These are phyloP conservation scores for Eulemur rufifrons DNA, from an alignment of 2,113 vertebrate species.

Conservation along the genomic window DNA sequence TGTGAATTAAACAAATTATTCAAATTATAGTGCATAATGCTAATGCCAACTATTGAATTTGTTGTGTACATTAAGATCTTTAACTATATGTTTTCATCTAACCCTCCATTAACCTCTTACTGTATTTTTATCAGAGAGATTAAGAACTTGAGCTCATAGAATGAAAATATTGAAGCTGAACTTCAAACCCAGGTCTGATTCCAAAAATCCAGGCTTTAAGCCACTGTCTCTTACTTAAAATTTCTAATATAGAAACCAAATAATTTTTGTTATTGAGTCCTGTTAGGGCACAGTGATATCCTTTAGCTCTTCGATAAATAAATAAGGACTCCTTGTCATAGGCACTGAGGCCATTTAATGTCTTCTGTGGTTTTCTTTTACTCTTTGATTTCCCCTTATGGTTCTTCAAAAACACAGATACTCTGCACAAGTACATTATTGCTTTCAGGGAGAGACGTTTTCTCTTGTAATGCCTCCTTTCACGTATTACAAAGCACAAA, in stretches of 20 bases:
- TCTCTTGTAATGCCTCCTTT: background rate
- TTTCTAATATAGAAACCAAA: background rate
- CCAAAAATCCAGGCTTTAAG: background rate
- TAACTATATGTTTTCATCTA: background rate
- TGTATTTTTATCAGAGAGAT: background rate
- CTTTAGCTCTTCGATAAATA: background rate
- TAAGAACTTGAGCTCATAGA: conserved; percentile 2
- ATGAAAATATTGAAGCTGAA: background rate
- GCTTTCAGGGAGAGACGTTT: background rate
- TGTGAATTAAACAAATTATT: conserved; percentile 13
- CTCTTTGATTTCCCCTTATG: background rate
- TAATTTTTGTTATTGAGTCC: background rate
- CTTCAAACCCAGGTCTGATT: background rate
- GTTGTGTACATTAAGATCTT: background rate
- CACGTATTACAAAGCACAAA: background rate
- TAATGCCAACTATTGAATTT: background rate
- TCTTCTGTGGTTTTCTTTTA: background rate
- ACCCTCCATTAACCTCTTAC: background rate
- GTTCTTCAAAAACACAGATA: background rate
- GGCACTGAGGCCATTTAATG: background rate
- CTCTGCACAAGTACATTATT: background rate
- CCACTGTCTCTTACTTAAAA: background rate
- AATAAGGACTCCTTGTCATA: background rate
- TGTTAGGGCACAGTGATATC: background rate
- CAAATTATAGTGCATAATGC: background rate